Percentiles rank a stretch among this genome's conserved stretches.
Evolutionary conservation across 2,797 vertebrate species (phyloP).

Genomic region (Naso thynnoides): DNA sequence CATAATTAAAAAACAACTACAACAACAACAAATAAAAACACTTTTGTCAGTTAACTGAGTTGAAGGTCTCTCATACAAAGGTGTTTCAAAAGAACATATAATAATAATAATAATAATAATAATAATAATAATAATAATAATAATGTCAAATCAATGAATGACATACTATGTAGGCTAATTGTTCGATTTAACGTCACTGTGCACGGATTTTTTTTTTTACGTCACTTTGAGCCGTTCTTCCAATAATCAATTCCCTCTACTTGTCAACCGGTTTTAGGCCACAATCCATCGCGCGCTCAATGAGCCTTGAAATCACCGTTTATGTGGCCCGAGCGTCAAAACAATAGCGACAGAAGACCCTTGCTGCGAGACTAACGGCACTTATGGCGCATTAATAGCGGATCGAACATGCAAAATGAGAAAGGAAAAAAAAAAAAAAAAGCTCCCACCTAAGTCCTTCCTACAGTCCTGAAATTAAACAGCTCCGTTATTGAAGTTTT

Average conservation of each 20-base stretch:
- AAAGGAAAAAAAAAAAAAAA: background rate
- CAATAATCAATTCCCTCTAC: slow-evolving; percentile 75
- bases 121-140: too few relatives aligned
- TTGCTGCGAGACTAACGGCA: slow-evolving; percentile 81
- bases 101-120: too few relatives aligned
- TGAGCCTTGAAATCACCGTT: slow-evolving; percentile 86
- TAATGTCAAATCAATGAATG: too few relatives aligned
- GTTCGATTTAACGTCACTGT: background rate
- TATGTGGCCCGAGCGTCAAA: slow-evolving; percentile 77
- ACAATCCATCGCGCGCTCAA: slow-evolving; percentile 85
- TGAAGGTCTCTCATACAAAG: too few relatives aligned
- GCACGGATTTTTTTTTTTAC: slow-evolving; percentile 9
- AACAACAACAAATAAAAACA: too few relatives aligned
- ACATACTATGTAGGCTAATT: background rate
- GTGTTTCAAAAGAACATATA: too few relatives aligned
- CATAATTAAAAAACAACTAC: too few relatives aligned
- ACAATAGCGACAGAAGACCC: slow-evolving; percentile 82
- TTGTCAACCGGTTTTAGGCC: slow-evolving; percentile 71
- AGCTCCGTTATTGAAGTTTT: background rate
- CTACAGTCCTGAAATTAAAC: background rate
- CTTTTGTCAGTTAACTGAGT: too few relatives aligned
- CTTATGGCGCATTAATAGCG: slow-evolving; percentile 58
- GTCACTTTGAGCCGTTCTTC: slow-evolving; percentile 41
- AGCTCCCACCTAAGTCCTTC: slow-evolving; percentile 1
- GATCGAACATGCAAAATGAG: slow-evolving; percentile 48